Base-by-base conservation (phyloP, 2,888 invertebrate species). In the Orchesellides sinensis region DNA sequence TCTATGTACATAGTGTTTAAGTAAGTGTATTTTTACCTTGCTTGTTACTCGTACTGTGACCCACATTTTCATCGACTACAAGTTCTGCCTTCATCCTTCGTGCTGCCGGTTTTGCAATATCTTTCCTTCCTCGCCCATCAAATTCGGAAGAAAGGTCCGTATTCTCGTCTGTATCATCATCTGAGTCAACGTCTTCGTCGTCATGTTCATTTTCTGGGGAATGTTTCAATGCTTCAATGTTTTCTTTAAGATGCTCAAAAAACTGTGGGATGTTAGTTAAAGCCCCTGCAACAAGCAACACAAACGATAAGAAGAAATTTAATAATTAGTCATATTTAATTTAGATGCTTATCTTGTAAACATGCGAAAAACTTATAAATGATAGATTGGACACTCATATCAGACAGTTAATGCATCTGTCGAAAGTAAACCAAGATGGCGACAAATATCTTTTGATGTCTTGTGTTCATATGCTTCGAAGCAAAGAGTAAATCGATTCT, bases 231-330 rank as follows among this genome's bases (percentile, higher is more conserved):
- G 85, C 81, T 59, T 85, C 83, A 1, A 85, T 49, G 59, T 85
- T 85, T 45, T 83, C 85, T 19, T 32, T 68, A 23, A 85, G 59
- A 73, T 85, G 85, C 23, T 66, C 79, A 61, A 85, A 85, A 63
- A 85, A 85, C 66, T 82, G 59, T n/a, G 83, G 83, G 19, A 85
- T 85, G 78, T 84, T 85, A 23, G 83, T 82, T 19, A 85, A 72
- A 27, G 83, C 83, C 69, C 85, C 85, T 85, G 56, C n/a, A 65
- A 70, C 32, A 69, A 54, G 54, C 49, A 23, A 29, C 3, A 21
- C 12, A 56, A 29, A n/a, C 14, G 12, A 61, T 61, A n/a, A 32
- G 29, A 17, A 1, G n/a, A 32, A 14, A 61, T 61, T 61, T 10
- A 32, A 6, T 10, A 32, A 32, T 32, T 27, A 19, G 23, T 19